A percentile compares a stretch with the other conserved stretches of the same genome.
Evolutionary conservation across 2,113 vertebrate genomes (phyloP).

Genomic region (Columbina picui): DNA sequence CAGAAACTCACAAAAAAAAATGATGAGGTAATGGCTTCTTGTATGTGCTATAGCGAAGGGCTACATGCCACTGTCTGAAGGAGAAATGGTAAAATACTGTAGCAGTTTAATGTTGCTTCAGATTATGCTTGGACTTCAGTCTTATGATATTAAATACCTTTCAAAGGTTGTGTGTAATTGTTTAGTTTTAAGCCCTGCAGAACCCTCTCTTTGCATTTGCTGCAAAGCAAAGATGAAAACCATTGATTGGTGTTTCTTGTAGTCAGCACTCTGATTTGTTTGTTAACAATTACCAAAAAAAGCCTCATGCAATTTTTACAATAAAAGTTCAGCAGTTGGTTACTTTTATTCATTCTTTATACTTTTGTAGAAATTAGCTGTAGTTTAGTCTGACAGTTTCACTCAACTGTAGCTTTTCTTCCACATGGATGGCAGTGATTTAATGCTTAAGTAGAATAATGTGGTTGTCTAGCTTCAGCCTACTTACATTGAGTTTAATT

Average conservation of each 20-base stretch:
- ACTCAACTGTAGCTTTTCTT: not conserved
- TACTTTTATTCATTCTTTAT: not conserved
- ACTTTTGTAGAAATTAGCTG: not conserved
- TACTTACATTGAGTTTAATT: slow-evolving; percentile 20
- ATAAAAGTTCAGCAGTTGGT: not conserved
- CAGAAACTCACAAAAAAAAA: not conserved
- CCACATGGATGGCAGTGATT: not conserved
- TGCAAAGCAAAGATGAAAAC: not conserved
- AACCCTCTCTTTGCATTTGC: not conserved
- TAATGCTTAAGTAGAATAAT: not conserved
- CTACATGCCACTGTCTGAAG: not conserved
- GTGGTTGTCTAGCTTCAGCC: not conserved
- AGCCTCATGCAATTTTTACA: not conserved
- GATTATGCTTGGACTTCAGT: not conserved
- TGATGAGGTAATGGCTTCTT: not conserved
- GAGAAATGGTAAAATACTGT: not conserved
- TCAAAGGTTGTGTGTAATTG: not conserved
- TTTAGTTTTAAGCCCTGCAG: not conserved
- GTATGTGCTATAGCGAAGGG: not conserved
- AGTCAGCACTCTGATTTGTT: not conserved
- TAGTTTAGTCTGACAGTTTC: not conserved
- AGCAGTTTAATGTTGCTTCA: not conserved
- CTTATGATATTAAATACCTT: not conserved
- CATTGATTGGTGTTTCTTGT: not conserved
- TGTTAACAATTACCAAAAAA: not conserved